Base-by-base conservation (phyloP, 2,888 invertebrate genomes). In the Calliopum simillimum region DNA sequence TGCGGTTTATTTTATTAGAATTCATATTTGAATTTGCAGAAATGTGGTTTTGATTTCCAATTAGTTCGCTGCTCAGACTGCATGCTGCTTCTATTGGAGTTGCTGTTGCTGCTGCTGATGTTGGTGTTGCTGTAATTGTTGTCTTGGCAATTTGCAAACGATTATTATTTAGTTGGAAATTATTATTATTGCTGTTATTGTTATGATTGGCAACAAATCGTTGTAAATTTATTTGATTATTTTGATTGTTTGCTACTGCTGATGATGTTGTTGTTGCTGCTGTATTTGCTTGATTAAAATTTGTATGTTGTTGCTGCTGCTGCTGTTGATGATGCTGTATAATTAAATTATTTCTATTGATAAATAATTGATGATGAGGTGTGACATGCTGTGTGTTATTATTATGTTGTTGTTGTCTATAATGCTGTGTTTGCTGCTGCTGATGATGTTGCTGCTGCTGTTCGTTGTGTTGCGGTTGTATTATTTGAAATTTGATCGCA, bases 401-500 rank as follows among this genome's bases (percentile, higher is more conserved):
- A 70, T 75, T 72, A 77, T 64, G 66, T 51, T 74, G 61, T 47
- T 72, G 71, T 61, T 75, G 76, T 62, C 80, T 79, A 77, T 82
- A 81, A 71, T 79, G 79, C 74, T 82, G 81, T 75, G 80, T 80
- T 64, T 74, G 75, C 49, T 76, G 75, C 41, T 77, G 77, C 62
- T 82, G 82, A 73, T 76, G 71, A 73, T 55, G 77, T 73, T 74
- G 74, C 47, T 81, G 79, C 4, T 76, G 77, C 0, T 78, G 80
- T 58, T 81, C 80, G 63, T 80, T 82, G 41, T 82, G 81, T 41
- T 78, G 79, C 73, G 78, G 80, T 73, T 83, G 84, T 80, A 84
- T 84, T 76, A 85, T 83, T 80, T 85, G 85, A 73, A 85, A 85
- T 77, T 85, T 85, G 72, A 85, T 84, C 53, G 82, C 85, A 70